Evolutionary conservation across 2,113 vertebrate species (phyloP).

Genomic region (Chloebia gouldiae): DNA sequence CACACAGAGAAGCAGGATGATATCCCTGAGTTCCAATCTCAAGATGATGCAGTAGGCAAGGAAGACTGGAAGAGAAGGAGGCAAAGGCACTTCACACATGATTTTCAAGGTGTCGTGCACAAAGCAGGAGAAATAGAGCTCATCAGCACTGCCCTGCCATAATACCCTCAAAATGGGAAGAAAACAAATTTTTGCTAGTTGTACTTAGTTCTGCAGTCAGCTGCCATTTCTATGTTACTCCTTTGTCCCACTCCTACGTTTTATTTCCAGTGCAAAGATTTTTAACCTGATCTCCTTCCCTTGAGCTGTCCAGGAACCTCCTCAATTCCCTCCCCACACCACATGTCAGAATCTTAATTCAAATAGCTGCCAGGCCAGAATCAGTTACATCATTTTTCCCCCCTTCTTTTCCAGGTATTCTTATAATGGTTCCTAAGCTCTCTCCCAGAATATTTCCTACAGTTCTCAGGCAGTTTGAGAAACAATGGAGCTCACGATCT

Average conservation of each 20-base stretch:
- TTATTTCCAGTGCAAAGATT: not conserved
- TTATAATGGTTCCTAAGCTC: not conserved
- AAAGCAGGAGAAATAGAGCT: not conserved
- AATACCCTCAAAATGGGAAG: not conserved
- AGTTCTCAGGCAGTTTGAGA: not conserved
- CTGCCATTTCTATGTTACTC: not conserved
- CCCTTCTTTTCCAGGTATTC: slow-evolving; percentile 31
- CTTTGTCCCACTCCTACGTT: not conserved
- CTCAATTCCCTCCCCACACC: not conserved
- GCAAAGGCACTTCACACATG: not conserved
- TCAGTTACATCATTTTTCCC: not conserved
- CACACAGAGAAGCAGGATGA: not conserved
- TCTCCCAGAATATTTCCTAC: not conserved
- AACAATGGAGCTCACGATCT: not conserved
- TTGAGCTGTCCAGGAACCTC: not conserved
- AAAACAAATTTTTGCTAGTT: not conserved
- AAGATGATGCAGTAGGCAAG: not conserved
- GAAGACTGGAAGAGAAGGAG: not conserved
- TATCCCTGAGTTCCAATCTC: not conserved
- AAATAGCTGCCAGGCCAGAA: not conserved
- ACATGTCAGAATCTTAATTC: not conserved
- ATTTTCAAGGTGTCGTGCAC: not conserved
- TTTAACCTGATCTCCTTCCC: not conserved
- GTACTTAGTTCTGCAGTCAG: not conserved
- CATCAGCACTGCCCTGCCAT: not conserved